Base-by-base conservation (phyloP, 2,888 invertebrate species). In the Selenia dentaria region DNA sequence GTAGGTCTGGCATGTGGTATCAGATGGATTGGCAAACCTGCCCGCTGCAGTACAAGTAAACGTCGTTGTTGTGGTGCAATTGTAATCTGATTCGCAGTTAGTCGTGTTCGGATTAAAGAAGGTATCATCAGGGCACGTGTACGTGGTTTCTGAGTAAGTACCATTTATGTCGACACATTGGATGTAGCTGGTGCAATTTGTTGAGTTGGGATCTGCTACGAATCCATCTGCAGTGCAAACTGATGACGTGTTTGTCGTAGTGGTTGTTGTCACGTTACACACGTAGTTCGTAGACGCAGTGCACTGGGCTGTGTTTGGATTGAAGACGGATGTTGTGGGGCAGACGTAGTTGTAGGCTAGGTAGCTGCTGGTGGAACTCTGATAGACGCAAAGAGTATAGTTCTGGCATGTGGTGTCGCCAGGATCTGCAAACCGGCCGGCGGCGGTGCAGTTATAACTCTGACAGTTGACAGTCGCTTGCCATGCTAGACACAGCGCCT, bases 271-370 rank as follows among this genome's bases (percentile, higher is more conserved):
- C 1, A 67, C 65, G 18, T 64, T 75, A 53, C 86, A 87, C 1
- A 62, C 65, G 54, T 83, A 87, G 53, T 74, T 79, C 12, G 68
- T 59, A 0, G 75, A 53, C 0, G 67, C 61, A 6, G 88, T 86
- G 54, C 91, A 91, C 24, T 51, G 62, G 0, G 66, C 51, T 0
- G 67, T 57, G 24, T 48, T 57, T 0, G 88, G 86, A 46, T 86
- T 79, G 64, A 91, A 91, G 20, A 84, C 58, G 0, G 88, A 85
- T 1, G 79, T 82, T 0, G 77, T 67, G 0, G 88, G 86, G 41
- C 90, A 90, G n/a, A 70, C 70, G 61, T 86, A 88, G 61, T 78
- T 59, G 59, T 84, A 89, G 4, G 76, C 46, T 8, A 75, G 1
- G 47, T 72, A 87, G 13, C 63, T 54, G 25, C 44, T 50, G n/a